These are phyloP conservation scores for Pangasius djambal DNA, from an alignment of 2,797 vertebrate genomes.

Conservation along the genomic window DNA sequence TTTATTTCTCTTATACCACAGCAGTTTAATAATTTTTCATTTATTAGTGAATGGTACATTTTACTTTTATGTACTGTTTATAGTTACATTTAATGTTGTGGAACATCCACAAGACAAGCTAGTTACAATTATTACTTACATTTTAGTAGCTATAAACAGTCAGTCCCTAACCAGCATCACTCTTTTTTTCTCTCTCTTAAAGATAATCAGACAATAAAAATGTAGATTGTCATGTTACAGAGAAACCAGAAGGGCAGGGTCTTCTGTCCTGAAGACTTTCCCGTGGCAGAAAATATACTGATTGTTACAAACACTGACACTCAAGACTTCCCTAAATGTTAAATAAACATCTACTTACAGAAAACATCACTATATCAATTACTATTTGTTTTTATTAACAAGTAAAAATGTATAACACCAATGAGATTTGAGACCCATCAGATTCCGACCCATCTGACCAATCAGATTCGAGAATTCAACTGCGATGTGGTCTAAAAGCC, in stretches of 20 bases:
- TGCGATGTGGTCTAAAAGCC: neutral
- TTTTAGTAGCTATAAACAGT: neutral
- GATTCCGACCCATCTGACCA: neutral
- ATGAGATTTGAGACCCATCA: neutral
- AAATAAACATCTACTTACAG: neutral
- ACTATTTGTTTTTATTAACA: neutral
- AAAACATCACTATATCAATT: neutral
- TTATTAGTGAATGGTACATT: neutral
- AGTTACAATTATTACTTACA: neutral
- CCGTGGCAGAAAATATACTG: neutral
- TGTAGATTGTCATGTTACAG: neutral
- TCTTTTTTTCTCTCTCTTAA: neutral
- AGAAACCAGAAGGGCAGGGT: neutral
- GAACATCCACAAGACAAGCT: neutral
- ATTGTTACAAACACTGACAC: neutral
- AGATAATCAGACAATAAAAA: neutral
- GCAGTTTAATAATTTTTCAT: neutral
- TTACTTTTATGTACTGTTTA: neutral
- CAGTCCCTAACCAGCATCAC: neutral
- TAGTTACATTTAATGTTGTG: neutral
- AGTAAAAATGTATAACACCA: neutral
- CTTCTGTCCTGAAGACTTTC: neutral
- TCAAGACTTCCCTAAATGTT: neutral
- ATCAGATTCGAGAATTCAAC: neutral
- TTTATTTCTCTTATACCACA: neutral